A percentile compares a stretch with the other conserved stretches of the same genome.
phyloP scores from a whole-genome alignment of 2,113 vertebrate genomes.

The Columbina picui region DNA sequence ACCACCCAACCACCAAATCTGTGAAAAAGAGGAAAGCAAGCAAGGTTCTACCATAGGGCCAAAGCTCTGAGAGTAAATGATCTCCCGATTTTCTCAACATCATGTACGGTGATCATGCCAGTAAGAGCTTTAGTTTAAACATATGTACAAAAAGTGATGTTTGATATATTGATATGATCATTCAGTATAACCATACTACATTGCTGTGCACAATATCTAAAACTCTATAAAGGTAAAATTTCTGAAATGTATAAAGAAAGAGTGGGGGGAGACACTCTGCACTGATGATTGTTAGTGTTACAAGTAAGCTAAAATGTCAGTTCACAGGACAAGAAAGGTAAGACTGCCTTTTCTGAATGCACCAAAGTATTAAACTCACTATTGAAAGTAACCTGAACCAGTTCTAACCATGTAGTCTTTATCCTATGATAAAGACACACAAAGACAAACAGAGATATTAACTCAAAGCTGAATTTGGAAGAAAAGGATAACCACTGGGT shows the following conservation, averaged over 20 bases:
- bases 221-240: not conserved
- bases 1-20: not conserved
- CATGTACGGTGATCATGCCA: fast-evolving
- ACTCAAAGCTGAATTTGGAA: not conserved
- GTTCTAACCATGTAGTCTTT: not conserved
- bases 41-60: fast-evolving
- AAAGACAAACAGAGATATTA: not conserved
- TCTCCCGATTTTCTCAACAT: not conserved
- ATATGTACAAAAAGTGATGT: not conserved
- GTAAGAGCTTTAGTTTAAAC: not conserved
- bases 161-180: not conserved
- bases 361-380: not conserved
- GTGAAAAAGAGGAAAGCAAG: not conserved
- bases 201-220: not conserved
- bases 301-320: not conserved
- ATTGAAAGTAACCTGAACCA: not conserved
- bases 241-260: not conserved
- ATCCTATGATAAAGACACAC: not conserved
- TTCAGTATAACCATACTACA: not conserved
- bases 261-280: not conserved
- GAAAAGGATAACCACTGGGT: not conserved
- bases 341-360: not conserved
- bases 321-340: not conserved
- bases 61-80: not conserved
- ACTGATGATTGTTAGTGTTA: not conserved